Conservation (phyloP, 2,888 invertebrate genomes). For the Danaus chrysippus region DNA sequence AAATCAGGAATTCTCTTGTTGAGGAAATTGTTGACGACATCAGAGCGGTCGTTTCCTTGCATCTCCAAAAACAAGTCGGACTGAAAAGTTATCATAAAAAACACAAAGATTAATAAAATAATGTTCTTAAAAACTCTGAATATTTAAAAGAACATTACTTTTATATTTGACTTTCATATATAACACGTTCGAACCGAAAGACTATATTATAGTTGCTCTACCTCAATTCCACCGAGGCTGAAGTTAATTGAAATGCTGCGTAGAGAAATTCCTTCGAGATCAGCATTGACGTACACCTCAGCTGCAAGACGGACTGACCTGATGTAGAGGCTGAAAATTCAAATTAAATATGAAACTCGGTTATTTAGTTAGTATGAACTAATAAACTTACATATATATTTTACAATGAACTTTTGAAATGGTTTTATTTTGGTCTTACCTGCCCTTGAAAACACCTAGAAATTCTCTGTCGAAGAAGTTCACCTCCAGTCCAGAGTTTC, state of each 20-base stretch:
- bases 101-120: no score
- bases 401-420: background rate
- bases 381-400: background rate
- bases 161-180: no score
- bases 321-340: background rate
- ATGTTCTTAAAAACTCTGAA: no score
- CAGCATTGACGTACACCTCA: background rate
- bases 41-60: constrained; percentile 11
- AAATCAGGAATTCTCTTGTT: constrained; percentile 14
- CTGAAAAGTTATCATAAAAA: constrained; percentile 15
- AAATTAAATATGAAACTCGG: background rate
- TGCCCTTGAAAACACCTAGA: background rate
- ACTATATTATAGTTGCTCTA: background rate
- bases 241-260: background rate
- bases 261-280: background rate
- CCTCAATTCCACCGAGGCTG: background rate
- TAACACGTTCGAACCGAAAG: no score
- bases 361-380: background rate
- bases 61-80: constrained; percentile 12
- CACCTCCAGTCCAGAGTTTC: constrained; percentile 1
- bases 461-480: background rate
- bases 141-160: no score
- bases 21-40: constrained; percentile 14
- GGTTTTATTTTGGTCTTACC: background rate
- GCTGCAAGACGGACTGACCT: background rate